Evolutionary conservation across 1,140 invertebrate species (phyloP).

Genomic region (Anoplolepis gracilipes): DNA sequence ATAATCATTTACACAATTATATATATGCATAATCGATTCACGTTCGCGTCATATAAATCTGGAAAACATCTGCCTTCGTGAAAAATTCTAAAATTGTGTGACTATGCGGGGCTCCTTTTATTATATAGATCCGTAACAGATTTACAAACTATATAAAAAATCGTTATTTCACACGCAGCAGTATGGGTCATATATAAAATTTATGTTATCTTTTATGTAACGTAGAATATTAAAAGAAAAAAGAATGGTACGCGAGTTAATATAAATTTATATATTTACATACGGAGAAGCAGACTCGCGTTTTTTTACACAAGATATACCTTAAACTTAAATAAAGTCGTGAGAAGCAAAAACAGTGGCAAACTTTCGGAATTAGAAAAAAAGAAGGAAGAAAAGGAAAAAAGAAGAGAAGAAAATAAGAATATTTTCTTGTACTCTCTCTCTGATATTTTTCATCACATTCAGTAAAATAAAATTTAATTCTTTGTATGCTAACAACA

Average conservation of each 20-base stretch:
- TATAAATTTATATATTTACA: constrained; percentile 48
- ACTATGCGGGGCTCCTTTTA: constrained; percentile 48
- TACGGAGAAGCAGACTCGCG: background rate
- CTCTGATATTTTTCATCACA: constrained; percentile 24
- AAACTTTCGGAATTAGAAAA: background rate
- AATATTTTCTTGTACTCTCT: constrained; percentile 21
- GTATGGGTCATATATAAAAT: constrained; percentile 63
- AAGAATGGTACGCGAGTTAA: constrained; percentile 5
- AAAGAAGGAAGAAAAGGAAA: background rate
- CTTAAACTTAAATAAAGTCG: constrained; percentile 25
- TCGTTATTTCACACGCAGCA: constrained; percentile 48
- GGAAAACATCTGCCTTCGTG: constrained; percentile 68
- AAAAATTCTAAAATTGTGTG: constrained; percentile 71
- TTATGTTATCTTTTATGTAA: constrained; percentile 58
- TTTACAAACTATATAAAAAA: constrained; percentile 73
- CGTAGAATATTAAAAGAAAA: constrained; percentile 21
- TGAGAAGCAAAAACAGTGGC: constrained; percentile 61
- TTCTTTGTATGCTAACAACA: constrained; percentile 40
- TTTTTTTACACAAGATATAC: background rate
- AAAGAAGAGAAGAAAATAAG: constrained; percentile 24
- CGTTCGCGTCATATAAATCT: constrained; percentile 67
- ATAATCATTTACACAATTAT: constrained; percentile 52
- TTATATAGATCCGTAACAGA: constrained; percentile 62
- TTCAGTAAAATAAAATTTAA: constrained; percentile 14
- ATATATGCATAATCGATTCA: constrained; percentile 62